phyloP scores from a whole-genome alignment of 2,888 invertebrate genomes.

The Amphiduros pacificus region DNA sequence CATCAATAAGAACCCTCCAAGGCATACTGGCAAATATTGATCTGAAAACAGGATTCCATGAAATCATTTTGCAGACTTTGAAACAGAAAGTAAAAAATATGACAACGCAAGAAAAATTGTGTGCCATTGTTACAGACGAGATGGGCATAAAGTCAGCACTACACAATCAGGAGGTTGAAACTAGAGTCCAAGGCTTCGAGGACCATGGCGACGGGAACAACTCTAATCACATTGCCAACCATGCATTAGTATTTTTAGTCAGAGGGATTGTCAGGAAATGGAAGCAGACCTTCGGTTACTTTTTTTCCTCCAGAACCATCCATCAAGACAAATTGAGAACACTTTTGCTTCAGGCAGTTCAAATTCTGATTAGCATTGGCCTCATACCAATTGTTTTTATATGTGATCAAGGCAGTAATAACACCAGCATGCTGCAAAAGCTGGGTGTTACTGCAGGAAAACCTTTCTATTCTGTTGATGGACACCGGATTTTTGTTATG shows the following conservation, averaged over 20 bases:
- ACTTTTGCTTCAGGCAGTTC: background rate
- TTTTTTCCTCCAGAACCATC: background rate
- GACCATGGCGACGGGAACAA: too few species aligned
- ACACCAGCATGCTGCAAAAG: conserved; percentile 4
- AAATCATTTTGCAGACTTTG: background rate
- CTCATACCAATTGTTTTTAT: background rate
- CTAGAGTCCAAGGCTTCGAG: too few species aligned
- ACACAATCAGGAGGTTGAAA: too few species aligned
- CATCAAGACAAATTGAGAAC: background rate
- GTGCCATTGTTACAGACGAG: background rate
- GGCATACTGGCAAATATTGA: background rate
- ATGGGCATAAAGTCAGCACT: background rate
- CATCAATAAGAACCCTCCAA: background rate
- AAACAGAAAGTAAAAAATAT: background rate
- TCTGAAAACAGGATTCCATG: background rate
- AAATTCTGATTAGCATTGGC: background rate
- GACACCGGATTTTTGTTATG: conserved; percentile 7
- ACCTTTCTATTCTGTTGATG: conserved; percentile 8
- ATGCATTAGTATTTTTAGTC: background rate
- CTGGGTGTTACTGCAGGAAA: conserved; percentile 1
- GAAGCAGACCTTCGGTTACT: background rate
- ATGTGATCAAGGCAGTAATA: conserved; percentile 25
- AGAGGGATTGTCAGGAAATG: background rate
- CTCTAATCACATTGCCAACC: background rate
- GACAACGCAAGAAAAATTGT: background rate